Evolutionary conservation across 2,888 invertebrate genomes (phyloP), one percentile per base, ranked within the genome.

Genomic region (Eulithis prunata): DNA sequence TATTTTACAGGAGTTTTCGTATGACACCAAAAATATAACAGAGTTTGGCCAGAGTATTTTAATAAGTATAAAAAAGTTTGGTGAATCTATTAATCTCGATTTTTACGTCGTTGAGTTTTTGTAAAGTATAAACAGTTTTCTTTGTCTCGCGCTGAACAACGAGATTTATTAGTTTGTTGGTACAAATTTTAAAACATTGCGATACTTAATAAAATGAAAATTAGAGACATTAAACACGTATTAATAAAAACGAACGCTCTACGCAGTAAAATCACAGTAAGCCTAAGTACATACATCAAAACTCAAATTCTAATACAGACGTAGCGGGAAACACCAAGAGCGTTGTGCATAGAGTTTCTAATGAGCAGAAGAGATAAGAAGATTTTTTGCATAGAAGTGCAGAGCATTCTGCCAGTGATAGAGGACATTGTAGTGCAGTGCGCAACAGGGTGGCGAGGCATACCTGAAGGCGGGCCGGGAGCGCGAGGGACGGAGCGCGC

Each of bases 381-480:
- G 58, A 69, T 61, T 58, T 60, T 61, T 64, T 59, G 52, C 64
- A 55, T 64, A 43, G 28, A 52, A 57, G 61, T 69, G 69, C 61
- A 59, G 65, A 68, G 63, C 60, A 64, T 67, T 57, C 67, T 38
- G 62, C 57, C 57, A 63, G 62, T 66, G 55, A 62, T 87, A 86
- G 88, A 88, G 14, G 14, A 41, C 88, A 87, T 86, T 82, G 86
- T 79, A 78, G 87, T 89, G 89, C 86, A 87, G 82, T 86, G 89
- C 91, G 91, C 91, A 91, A 91, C 90, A 90, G 90, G 89, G 87
- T 88, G 87, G 88, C 77, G 82, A 41, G 13, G 52, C 74, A 82
- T 88, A 88, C 89, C 88, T 88, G 83, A 80, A 78, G 82, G 83
- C 84, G 86, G 85, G 87, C 74, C 71, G 71, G 73, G 71, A 71